phyloP scores from a whole-genome alignment of 1,140 invertebrate genomes.

The Drosophila nigromelanica region DNA sequence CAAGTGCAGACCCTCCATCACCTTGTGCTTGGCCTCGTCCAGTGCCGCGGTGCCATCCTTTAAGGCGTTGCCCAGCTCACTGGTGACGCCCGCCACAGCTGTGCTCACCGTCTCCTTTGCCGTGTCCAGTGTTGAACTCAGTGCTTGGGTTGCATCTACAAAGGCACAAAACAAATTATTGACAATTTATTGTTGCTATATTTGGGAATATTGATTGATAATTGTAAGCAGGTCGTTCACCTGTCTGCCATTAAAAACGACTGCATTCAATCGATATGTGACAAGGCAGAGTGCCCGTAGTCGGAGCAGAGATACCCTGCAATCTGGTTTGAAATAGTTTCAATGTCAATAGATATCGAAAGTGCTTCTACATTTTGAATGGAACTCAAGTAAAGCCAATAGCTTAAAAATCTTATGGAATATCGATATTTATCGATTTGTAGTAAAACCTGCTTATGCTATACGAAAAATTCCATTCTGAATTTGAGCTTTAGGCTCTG shows the following conservation, averaged over 20 bases:
- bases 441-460: no score
- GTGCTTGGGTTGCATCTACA: conserved; percentile 59
- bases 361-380: no score
- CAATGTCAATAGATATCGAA: no score
- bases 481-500: no score
- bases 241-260: conserved; percentile 7
- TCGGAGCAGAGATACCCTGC: neutral
- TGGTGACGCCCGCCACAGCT: conserved; percentile 74
- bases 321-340: neutral
- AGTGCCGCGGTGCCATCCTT: conserved; percentile 70
- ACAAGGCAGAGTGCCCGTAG: neutral
- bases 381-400: no score
- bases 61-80: conserved; percentile 71
- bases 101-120: conserved; percentile 74
- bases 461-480: no score
- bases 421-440: no score
- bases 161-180: conserved; percentile 9
- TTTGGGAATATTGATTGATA: conserved; percentile 8
- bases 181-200: conserved; percentile 15
- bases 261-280: conserved; percentile 12
- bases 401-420: no score
- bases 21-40: conserved; percentile 70
- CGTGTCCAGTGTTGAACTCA: conserved; percentile 62
- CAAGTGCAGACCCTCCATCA: conserved; percentile 72
- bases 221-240: conserved; percentile 19